Conservation (phyloP, 2,888 invertebrate genomes). For the Philaethria dido region DNA sequence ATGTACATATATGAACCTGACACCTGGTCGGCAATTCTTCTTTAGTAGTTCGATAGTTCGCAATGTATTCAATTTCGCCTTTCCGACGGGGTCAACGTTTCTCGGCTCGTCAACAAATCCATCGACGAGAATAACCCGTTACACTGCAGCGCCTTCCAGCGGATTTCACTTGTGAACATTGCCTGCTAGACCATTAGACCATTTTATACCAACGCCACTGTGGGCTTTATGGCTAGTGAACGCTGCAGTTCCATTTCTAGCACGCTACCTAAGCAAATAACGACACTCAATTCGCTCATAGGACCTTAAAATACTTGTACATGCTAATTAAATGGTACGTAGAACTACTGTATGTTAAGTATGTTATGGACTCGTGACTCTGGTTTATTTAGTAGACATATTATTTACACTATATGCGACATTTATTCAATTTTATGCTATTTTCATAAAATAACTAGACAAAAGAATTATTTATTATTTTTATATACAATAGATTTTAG, state of each 20-base stretch:
- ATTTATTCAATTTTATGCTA: too few relatives aligned
- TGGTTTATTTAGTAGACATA: too few relatives aligned
- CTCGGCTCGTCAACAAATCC: slow-evolving; percentile 80
- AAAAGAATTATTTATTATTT: too few relatives aligned
- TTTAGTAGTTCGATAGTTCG: slow-evolving; percentile 59
- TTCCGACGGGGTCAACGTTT: slow-evolving; percentile 77
- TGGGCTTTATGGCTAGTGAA: slow-evolving; percentile 45
- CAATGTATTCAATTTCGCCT: slow-evolving; percentile 67
- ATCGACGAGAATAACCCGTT: slow-evolving; percentile 82
- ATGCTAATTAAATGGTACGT: slow-evolving; percentile 15
- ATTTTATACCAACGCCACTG: slow-evolving; percentile 56
- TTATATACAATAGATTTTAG: too few relatives aligned
- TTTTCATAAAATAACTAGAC: too few relatives aligned
- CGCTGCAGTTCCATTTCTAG: slow-evolving; percentile 35
- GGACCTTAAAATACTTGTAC: slow-evolving; percentile 26
- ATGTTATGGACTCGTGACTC: neutral
- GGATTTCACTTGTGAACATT: slow-evolving; percentile 69
- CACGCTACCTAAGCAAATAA: slow-evolving; percentile 11
- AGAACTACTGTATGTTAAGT: slow-evolving; percentile 17
- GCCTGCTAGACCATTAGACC: slow-evolving; percentile 59
- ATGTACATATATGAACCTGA: slow-evolving; percentile 1
- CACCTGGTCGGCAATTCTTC: slow-evolving; percentile 32
- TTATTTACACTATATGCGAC: too few relatives aligned
- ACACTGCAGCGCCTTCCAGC: slow-evolving; percentile 75
- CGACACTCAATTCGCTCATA: slow-evolving; percentile 25